Percentiles rank a stretch among this genome's conserved stretches.
These are phyloP conservation scores for Dicrostonyx torquatus DNA, from an alignment of 2,797 vertebrate species.

Conservation along the genomic window DNA sequence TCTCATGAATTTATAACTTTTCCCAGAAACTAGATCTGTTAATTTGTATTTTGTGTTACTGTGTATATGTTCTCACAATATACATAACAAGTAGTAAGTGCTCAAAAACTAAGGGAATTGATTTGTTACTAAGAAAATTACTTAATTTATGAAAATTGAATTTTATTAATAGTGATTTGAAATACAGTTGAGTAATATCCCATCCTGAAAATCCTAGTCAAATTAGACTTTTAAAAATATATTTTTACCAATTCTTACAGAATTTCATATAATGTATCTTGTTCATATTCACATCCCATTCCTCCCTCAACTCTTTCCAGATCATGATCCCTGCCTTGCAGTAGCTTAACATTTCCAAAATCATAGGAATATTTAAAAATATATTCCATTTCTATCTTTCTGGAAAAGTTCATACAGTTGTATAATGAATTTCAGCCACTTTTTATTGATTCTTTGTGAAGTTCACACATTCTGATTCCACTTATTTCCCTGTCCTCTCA, in stretches of 20 bases:
- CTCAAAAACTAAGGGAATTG: neutral
- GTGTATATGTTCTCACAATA: neutral
- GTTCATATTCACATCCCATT: neutral
- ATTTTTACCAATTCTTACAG: neutral
- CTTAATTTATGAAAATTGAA: constrained; percentile 64
- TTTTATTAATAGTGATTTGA: constrained; percentile 75
- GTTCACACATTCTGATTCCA: neutral
- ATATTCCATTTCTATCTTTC: constrained; percentile 20
- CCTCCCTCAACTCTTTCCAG: neutral
- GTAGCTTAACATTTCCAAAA: constrained; percentile 71
- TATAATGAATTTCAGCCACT: neutral
- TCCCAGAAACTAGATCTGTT: neutral
- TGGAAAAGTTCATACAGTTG: neutral
- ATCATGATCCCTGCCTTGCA: neutral
- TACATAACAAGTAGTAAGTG: neutral
- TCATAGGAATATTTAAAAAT: constrained; percentile 71
- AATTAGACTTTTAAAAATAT: constrained; percentile 68
- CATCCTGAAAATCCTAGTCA: constrained; percentile 66
- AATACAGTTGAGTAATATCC: constrained; percentile 71
- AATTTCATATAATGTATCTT: neutral
- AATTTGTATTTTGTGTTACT: neutral
- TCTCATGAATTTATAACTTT: neutral
- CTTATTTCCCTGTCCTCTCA: neutral
- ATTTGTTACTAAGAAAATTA: constrained; percentile 32
- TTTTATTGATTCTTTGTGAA: neutral